Base-by-base conservation (phyloP, 2,797 vertebrate genomes). In the Peromyscus melanophrys region DNA sequence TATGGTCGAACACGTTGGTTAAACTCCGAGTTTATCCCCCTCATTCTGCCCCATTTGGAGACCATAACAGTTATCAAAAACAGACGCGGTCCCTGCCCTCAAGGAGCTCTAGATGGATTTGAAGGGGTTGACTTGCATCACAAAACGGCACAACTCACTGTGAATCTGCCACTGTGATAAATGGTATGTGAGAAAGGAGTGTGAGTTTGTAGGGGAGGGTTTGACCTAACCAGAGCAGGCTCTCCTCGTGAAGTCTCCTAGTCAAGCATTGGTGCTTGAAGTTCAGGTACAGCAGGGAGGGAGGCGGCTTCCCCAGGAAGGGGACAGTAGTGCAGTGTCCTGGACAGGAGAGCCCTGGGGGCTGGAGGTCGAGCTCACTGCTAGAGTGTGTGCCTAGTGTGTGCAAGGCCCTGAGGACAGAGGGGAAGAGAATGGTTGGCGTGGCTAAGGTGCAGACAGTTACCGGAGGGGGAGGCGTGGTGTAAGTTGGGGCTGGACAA, bases 91-190 rank as follows among this genome's bases (percentile, higher is more conserved):
- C 52, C 73, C 43, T 95, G 31, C 73, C 75, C 78, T 96, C 37
- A 49, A 69, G 49, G 77, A 92, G 75, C 61, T 85, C 76, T 90
- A 29, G n/a, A n/a, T 92, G n/a, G 55, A 85, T 90, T 43, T 75
- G 82, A 85, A 81, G 55, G 95, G 67, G 61, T 46, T 86, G 78
- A 78, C 57, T 80, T 89, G 55, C 78, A 88, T 92, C 55, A 89
- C 83, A 95, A 89, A 92, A 57, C 52, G 61, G 43, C 69, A 76
- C 43, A 91, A 92, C 85, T 77, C 61, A 92, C 67, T 92, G 40
- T 94, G 96, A 92, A 89, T 43, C 59, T 88, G 37, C 71, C 46
- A 76, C 71, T 93, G 37, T 93, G 77, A 57, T 93, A 77, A 73
- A 65, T 7, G 14, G 37, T 90, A 3, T 40, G 75, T 57, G 84